These are phyloP conservation scores for Geophilus truncorum DNA, from an alignment of 2,888 invertebrate genomes.

Conservation along the genomic window DNA sequence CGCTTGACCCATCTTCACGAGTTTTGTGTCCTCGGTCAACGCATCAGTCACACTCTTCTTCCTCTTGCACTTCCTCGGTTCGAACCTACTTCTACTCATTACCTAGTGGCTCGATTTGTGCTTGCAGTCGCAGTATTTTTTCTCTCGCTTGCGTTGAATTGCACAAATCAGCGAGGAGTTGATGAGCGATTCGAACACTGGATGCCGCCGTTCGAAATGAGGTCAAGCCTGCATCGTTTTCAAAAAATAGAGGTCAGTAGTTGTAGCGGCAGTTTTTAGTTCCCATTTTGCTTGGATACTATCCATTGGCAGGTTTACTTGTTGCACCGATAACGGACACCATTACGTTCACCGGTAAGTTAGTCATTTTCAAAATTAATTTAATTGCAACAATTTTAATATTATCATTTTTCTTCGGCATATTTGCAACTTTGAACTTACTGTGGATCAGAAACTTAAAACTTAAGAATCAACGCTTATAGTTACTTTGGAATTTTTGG, in stretches of 20 bases:
- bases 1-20: not conserved
- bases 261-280: slow-evolving; percentile 1
- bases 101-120: not conserved
- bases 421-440: no score
- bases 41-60: slow-evolving; percentile 13
- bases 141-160: not conserved
- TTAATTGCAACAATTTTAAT: no score
- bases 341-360: not conserved
- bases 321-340: not conserved
- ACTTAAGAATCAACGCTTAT: not conserved
- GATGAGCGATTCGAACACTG: not conserved
- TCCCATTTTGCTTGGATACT: not conserved
- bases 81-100: not conserved
- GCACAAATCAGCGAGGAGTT: not conserved
- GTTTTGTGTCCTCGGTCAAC: not conserved
- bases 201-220: not conserved
- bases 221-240: slow-evolving; percentile 28
- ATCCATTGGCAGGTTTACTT: slow-evolving; percentile 13
- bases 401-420: no score
- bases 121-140: not conserved
- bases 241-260: slow-evolving; percentile 33
- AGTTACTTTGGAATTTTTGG: no score
- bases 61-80: slow-evolving; percentile 6
- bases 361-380: no score
- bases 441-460: not conserved